Evolutionary conservation across 2,797 vertebrate species (phyloP).

Genomic region (Hafferia zeledoni): DNA sequence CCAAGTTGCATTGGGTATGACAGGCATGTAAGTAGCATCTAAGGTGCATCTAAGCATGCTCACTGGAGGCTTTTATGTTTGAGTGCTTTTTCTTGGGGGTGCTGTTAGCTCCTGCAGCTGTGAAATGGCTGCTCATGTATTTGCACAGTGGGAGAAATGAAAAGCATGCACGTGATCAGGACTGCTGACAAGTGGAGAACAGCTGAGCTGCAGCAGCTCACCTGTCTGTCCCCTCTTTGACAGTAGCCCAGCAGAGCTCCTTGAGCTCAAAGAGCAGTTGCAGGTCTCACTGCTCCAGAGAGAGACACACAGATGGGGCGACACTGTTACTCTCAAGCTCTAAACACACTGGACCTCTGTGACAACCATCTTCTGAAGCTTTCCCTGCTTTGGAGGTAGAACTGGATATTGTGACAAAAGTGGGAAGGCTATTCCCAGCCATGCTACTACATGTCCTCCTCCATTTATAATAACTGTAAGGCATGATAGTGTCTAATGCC

Average conservation of each 20-base stretch:
- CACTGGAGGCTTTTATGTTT: background rate
- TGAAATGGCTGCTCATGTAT: background rate
- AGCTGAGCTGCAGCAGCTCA: background rate
- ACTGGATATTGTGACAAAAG: background rate
- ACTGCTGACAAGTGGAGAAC: background rate
- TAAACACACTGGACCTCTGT: background rate
- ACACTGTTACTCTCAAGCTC: rapidly evolving
- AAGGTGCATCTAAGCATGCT: background rate
- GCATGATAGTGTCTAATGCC: background rate
- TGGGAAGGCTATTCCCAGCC: background rate
- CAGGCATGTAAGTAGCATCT: rapidly evolving
- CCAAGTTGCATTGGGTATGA: background rate
- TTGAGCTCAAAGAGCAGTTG: background rate
- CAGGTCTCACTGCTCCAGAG: rapidly evolving
- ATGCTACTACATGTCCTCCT: background rate
- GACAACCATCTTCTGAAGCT: background rate
- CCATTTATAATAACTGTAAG: background rate
- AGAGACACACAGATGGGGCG: background rate
- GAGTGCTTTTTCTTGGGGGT: background rate
- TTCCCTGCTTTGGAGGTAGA: background rate
- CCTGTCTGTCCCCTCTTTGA: background rate
- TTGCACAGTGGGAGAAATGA: background rate
- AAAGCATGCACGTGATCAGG: rapidly evolving
- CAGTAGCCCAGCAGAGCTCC: rapidly evolving
- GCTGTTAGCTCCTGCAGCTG: background rate